These are phyloP conservation scores for Psittacula cyanocephala DNA, from an alignment of 2,113 vertebrate species.

Conservation along the genomic window DNA sequence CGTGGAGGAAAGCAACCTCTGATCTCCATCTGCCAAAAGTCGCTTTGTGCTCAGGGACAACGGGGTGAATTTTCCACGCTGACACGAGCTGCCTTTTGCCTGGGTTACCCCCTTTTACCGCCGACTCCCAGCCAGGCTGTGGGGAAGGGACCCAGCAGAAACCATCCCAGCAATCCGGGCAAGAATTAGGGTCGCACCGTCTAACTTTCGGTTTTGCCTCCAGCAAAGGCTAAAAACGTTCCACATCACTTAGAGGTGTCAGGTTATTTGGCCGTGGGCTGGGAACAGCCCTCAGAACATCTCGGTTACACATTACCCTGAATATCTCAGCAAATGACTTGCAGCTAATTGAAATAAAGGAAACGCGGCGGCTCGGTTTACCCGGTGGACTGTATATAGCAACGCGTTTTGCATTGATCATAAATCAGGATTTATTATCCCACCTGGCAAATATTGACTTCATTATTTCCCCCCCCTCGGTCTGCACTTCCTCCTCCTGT, in stretches of 20 bases:
- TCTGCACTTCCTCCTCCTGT: not conserved
- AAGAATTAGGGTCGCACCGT: not conserved
- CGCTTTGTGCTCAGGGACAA: not conserved
- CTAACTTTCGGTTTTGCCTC: conserved; percentile 45
- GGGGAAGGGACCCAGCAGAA: conserved; percentile 33
- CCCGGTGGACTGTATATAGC: not conserved
- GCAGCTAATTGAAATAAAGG: conserved; percentile 57
- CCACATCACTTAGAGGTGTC: conserved; percentile 55
- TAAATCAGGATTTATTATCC: conserved; percentile 30
- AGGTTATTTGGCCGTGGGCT: conserved; percentile 39
- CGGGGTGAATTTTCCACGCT: fast-evolving
- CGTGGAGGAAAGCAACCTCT: not conserved
- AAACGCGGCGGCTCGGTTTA: not conserved
- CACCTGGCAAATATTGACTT: conserved; percentile 36
- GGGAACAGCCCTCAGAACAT: conserved; percentile 44
- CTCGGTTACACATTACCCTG: conserved; percentile 53
- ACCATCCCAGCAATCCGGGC: not conserved
- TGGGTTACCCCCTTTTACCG: not conserved
- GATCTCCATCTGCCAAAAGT: not conserved
- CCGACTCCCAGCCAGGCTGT: not conserved
- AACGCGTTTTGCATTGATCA: not conserved
- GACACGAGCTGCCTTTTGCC: not conserved
- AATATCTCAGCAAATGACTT: conserved; percentile 53
- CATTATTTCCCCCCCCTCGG: not conserved
- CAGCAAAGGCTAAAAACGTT: conserved; percentile 53